Percentiles rank a stretch among this genome's conserved stretches.
phyloP scores from a whole-genome alignment of 2,797 vertebrate species.

The Dendrocincla tyrannina region DNA sequence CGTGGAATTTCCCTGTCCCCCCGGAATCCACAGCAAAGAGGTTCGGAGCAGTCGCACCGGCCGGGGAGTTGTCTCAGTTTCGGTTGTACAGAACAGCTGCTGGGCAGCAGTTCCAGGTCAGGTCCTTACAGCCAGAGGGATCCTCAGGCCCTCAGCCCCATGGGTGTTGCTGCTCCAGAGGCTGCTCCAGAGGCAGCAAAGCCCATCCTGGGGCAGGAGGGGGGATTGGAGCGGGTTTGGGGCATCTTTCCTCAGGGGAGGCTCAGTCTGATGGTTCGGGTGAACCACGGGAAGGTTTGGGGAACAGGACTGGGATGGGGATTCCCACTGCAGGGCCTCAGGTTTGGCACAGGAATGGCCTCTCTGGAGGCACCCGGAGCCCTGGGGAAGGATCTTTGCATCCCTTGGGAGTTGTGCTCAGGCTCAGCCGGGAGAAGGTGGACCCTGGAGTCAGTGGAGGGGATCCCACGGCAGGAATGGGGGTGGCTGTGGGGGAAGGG shows the following conservation, averaged over 20 bases:
- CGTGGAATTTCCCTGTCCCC: not conserved
- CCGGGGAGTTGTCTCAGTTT: fast-evolving
- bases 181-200: not conserved
- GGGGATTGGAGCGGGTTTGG: fast-evolving
- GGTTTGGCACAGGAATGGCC: fast-evolving
- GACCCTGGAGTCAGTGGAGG: no score
- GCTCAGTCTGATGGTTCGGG: fast-evolving
- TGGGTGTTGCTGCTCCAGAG: not conserved
- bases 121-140: fast-evolving
- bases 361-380: not conserved
- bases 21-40: not conserved
- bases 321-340: not conserved
- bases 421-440: not conserved
- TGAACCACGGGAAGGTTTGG: fast-evolving
- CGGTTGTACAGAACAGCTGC: not conserved
- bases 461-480: not conserved
- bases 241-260: not conserved
- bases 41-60: not conserved
- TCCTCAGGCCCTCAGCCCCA: not conserved
- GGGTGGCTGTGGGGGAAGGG: no score
- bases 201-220: fast-evolving
- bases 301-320: fast-evolving
- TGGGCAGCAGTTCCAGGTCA: not conserved
- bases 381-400: not conserved
- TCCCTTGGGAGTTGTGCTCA: fast-evolving